These are phyloP conservation scores for Delphinapterus leucas DNA, from an alignment of 2,113 vertebrate species.

Conservation along the genomic window DNA sequence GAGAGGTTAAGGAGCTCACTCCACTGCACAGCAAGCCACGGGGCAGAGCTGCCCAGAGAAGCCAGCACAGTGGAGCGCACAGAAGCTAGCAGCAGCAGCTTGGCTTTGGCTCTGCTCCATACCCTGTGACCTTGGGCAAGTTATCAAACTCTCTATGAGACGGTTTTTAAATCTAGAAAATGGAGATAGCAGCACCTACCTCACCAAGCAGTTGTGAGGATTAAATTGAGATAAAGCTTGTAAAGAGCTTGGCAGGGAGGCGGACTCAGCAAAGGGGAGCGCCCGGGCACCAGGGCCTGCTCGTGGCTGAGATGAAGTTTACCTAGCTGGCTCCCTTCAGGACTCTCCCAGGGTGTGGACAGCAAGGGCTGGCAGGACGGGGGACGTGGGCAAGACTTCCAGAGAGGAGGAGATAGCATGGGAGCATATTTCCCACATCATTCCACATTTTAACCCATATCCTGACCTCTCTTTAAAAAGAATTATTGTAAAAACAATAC, in stretches of 20 bases:
- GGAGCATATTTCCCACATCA: neutral
- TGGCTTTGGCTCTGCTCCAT: neutral
- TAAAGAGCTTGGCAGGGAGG: neutral
- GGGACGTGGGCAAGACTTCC: neutral
- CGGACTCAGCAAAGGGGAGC: neutral
- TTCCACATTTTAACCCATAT: neutral
- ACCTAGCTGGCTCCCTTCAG: neutral
- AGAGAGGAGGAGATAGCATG: neutral
- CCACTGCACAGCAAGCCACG: fast-evolving
- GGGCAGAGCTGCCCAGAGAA: neutral
- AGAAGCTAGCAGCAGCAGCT: neutral
- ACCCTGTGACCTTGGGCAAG: neutral
- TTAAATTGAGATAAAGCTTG: neutral
- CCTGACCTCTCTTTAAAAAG: neutral
- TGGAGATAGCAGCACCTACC: neutral
- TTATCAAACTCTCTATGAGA: neutral
- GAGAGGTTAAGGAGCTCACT: neutral
- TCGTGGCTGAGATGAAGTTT: neutral
- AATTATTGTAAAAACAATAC: constrained; percentile 5
- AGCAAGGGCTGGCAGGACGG: neutral
- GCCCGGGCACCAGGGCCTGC: neutral
- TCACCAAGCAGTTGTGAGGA: neutral
- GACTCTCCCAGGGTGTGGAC: too few relatives aligned
- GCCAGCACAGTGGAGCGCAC: neutral
- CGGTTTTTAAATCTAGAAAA: neutral